Percentiles rank a stretch among this genome's conserved stretches.
Conservation (phyloP, 2,113 vertebrate species). For the Gorsachius goisagi region DNA sequence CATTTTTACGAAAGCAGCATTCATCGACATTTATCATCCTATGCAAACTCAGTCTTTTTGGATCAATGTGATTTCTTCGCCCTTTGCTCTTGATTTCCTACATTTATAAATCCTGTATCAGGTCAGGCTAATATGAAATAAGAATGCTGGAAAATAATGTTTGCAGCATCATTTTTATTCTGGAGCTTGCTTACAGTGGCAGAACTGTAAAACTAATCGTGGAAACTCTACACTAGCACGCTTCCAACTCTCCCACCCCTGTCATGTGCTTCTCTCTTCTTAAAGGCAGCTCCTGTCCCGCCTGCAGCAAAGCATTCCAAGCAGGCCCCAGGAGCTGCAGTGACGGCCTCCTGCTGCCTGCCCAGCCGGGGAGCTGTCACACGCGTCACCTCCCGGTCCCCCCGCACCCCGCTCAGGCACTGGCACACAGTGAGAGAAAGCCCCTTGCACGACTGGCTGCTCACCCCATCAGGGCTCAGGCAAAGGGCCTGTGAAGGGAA, state of each 20-base stretch:
- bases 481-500: slow-evolving; percentile 59
- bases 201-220: neutral
- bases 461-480: neutral
- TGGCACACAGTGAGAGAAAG: neutral
- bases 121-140: neutral
- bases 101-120: neutral
- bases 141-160: neutral
- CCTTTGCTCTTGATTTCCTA: neutral
- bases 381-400: neutral
- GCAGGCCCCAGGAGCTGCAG: neutral
- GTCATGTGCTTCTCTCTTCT: neutral
- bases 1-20: neutral
- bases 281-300: neutral
- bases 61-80: neutral
- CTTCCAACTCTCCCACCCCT: neutral
- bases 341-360: neutral
- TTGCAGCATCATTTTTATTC: neutral
- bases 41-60: neutral
- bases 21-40: neutral
- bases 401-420: neutral
- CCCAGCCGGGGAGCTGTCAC: neutral
- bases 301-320: neutral
- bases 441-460: neutral
- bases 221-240: neutral
- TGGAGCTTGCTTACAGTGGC: neutral